A percentile compares a stretch with the other conserved stretches of the same genome.
These are phyloP conservation scores for Acanthaster planci DNA, from an alignment of 35 echinoderm and acorn worm species.

Conservation along the genomic window DNA sequence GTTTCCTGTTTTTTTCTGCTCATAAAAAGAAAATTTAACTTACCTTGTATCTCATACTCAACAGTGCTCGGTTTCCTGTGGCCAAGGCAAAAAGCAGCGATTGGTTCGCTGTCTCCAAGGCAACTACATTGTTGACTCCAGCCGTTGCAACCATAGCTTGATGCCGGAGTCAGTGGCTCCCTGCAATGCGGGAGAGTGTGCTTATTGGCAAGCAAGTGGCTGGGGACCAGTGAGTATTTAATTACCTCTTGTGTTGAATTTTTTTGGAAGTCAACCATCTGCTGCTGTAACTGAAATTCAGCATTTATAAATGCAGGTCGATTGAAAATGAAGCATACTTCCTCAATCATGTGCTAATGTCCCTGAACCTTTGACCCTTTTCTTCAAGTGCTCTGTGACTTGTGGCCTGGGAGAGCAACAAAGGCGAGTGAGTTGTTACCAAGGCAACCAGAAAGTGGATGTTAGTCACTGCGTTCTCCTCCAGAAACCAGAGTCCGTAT, in stretches of 20 bases:
- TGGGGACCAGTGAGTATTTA: conserved; percentile 57
- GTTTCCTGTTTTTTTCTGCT: no score
- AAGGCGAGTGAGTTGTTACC: conserved; percentile 38
- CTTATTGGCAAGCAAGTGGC: conserved; percentile 47
- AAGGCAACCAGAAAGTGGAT: conserved; percentile 34
- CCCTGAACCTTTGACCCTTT: not conserved
- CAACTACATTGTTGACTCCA: conserved; percentile 32
- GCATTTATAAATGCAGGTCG: no score
- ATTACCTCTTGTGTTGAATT: no score
- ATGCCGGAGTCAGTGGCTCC: conserved; percentile 32
- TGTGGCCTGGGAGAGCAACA: conserved; percentile 63
- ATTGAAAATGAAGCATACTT: no score
- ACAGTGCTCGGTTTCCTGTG: conserved; percentile 79
- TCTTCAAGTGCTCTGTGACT: conserved; percentile 58
- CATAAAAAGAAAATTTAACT: not conserved
- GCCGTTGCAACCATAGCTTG: conserved; percentile 18
- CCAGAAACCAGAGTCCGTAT: conserved; percentile 31
- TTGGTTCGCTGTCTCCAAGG: conserved; percentile 42
- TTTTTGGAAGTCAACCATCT: no score
- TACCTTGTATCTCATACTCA: conserved; percentile 20
- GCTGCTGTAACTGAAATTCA: no score
- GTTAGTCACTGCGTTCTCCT: conserved; percentile 28
- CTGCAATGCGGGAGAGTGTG: conserved; percentile 44
- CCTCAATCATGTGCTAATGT: no score
- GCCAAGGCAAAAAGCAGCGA: conserved; percentile 45